Conservation (phyloP, 2,888 invertebrate genomes). For the Isotomurus palustris region DNA sequence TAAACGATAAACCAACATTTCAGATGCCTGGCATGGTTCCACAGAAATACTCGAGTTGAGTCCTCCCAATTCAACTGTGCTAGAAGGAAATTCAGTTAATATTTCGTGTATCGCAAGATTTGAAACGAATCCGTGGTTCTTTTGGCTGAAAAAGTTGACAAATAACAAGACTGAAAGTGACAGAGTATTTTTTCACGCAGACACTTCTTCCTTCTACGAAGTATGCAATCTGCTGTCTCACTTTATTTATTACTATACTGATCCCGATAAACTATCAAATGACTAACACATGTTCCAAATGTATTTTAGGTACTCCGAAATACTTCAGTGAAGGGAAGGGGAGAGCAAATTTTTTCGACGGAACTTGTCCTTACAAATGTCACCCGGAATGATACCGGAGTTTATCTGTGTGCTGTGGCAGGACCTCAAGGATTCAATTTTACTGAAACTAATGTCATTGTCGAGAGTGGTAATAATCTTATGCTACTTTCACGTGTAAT, state of each 20-base stretch:
- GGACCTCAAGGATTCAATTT: constrained; percentile 38
- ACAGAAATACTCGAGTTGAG: constrained; percentile 42
- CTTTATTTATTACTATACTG: background rate
- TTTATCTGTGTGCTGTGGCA: constrained; percentile 38
- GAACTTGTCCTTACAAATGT: constrained; percentile 40
- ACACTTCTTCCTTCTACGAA: constrained; percentile 27
- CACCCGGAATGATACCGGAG: constrained; percentile 31
- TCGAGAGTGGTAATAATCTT: constrained; percentile 22
- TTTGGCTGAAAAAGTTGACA: constrained; percentile 40
- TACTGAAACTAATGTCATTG: constrained; percentile 35
- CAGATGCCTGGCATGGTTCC: constrained; percentile 28
- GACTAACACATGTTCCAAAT: background rate
- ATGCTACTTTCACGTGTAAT: too few species aligned
- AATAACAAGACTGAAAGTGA: constrained; percentile 18
- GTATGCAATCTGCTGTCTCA: constrained; percentile 16
- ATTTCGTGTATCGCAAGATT: constrained; percentile 43
- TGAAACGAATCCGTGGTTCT: constrained; percentile 30
- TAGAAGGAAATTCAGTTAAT: constrained; percentile 37
- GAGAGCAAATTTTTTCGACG: constrained; percentile 35
- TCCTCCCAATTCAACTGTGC: constrained; percentile 40
- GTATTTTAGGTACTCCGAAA: constrained; percentile 32
- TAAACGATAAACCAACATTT: background rate
- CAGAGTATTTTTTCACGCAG: constrained; percentile 28
- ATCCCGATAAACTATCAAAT: background rate
- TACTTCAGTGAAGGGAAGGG: constrained; percentile 25